A percentile compares a stretch with the other conserved stretches of the same genome.
Evolutionary conservation across 2,888 invertebrate species (phyloP).

Genomic region (Antheraea yamamai): DNA sequence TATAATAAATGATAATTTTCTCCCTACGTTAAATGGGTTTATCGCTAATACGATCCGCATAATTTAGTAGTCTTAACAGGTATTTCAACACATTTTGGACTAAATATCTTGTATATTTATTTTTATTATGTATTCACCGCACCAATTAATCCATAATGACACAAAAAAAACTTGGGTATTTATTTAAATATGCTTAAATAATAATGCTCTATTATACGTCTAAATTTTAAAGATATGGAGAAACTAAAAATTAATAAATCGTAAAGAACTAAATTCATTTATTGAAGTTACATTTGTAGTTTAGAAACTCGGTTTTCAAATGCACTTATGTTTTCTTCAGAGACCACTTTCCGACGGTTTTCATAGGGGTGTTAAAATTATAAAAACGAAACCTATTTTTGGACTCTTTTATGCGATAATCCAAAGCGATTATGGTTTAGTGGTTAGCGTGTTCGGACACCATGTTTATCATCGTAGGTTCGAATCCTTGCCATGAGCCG

Average conservation of each 20-base stretch:
- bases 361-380: conserved; percentile 20
- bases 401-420: too few relatives aligned
- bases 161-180: not conserved
- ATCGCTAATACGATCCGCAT: not conserved
- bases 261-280: not conserved
- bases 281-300: conserved; percentile 4
- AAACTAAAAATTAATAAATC: conserved; percentile 1
- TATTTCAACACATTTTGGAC: not conserved
- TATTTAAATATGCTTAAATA: not conserved
- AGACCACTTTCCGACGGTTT: conserved; percentile 28
- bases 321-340: conserved; percentile 15
- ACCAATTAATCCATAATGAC: too few relatives aligned
- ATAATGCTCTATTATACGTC: not conserved
- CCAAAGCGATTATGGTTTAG: too few relatives aligned
- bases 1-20: not conserved
- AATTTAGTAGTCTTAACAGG: not conserved
- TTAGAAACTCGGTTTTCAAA: conserved; percentile 12
- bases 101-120: not conserved
- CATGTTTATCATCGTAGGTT: too few relatives aligned
- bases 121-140: not conserved
- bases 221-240: not conserved
- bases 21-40: not conserved
- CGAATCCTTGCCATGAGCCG: too few relatives aligned
- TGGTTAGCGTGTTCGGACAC: too few relatives aligned
- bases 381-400: too few relatives aligned